Conservation (phyloP, 1,140 invertebrate genomes). For the Nylanderia fulva region DNA sequence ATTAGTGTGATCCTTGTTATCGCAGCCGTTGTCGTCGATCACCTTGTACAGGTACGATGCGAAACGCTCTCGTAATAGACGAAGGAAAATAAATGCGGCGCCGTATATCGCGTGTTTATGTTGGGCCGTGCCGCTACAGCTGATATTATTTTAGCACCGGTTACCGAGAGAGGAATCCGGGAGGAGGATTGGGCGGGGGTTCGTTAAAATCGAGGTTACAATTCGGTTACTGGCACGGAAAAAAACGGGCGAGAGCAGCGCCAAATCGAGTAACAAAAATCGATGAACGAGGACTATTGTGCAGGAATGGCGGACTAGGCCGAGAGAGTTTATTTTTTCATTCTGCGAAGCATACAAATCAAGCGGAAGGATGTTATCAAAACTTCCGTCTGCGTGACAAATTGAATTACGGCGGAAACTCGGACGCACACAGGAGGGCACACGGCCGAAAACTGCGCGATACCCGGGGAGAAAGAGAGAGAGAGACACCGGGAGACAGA, state of each 20-base stretch:
- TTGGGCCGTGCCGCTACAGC: background rate
- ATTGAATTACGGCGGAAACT: conserved; percentile 74
- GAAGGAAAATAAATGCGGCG: conserved; percentile 33
- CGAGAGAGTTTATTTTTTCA: conserved; percentile 47
- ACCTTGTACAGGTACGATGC: background rate
- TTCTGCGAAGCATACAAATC: conserved; percentile 72
- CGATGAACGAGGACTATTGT: conserved; percentile 63
- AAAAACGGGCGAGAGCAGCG: conserved; percentile 31
- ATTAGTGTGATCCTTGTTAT: background rate
- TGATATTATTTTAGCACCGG: conserved; percentile 53
- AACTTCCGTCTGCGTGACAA: conserved; percentile 77
- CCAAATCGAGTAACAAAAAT: conserved; percentile 64
- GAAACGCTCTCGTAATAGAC: background rate
- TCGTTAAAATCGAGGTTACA: conserved; percentile 67
- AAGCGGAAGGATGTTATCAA: conserved; percentile 77
- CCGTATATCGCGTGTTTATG: conserved; percentile 30
- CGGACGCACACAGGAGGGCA: conserved; percentile 57
- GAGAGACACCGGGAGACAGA: conserved; percentile 30
- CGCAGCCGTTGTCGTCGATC: background rate
- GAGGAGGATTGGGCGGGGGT: conserved; percentile 35
- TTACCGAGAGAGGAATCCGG: background rate
- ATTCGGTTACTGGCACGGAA: conserved; percentile 62
- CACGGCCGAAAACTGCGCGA: conserved; percentile 47
- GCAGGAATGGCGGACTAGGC: background rate
- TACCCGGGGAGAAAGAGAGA: background rate